A percentile compares a stretch with the other conserved stretches of the same genome.
These are phyloP conservation scores for Schizopygopsis pylzovi DNA, from an alignment of 2,797 vertebrate genomes.

Conservation along the genomic window DNA sequence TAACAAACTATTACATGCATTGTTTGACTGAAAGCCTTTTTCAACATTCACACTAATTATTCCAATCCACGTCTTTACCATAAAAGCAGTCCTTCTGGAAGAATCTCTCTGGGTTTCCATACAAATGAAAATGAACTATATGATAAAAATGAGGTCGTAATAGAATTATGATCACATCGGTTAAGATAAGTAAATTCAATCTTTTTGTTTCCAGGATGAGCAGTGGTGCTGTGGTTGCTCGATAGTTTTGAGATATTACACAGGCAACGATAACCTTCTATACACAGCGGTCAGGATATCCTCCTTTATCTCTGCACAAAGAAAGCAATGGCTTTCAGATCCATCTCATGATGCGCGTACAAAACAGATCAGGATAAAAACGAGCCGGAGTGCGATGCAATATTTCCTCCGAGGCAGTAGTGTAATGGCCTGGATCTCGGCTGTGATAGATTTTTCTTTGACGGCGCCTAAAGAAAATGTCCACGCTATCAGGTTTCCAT, in stretches of 20 bases:
- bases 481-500: slow-evolving; percentile 75
- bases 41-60: slow-evolving; percentile 21
- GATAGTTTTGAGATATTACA: slow-evolving; percentile 70
- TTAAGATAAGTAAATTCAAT: slow-evolving; percentile 22
- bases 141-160: slow-evolving; percentile 35
- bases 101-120: slow-evolving; percentile 21
- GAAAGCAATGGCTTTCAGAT: slow-evolving; percentile 66
- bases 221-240: slow-evolving; percentile 68
- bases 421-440: slow-evolving; percentile 74
- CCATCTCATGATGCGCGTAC: slow-evolving; percentile 68
- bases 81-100: slow-evolving; percentile 13
- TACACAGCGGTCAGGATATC: slow-evolving; percentile 73
- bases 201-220: slow-evolving; percentile 65
- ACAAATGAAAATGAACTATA: slow-evolving; percentile 25
- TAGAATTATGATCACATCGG: slow-evolving; percentile 70
- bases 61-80: slow-evolving; percentile 44
- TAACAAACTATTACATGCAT: slow-evolving; percentile 23
- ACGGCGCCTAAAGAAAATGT: slow-evolving; percentile 72
- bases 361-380: slow-evolving; percentile 78
- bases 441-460: slow-evolving; percentile 74
- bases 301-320: slow-evolving; percentile 68
- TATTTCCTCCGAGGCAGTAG: slow-evolving; percentile 76
- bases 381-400: slow-evolving; percentile 71
- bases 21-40: slow-evolving; percentile 5
- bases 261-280: slow-evolving; percentile 77